Percentiles rank a stretch among this genome's conserved stretches.
phyloP scores from a whole-genome alignment of 2,888 invertebrate genomes.

The Macrophya annulata region DNA sequence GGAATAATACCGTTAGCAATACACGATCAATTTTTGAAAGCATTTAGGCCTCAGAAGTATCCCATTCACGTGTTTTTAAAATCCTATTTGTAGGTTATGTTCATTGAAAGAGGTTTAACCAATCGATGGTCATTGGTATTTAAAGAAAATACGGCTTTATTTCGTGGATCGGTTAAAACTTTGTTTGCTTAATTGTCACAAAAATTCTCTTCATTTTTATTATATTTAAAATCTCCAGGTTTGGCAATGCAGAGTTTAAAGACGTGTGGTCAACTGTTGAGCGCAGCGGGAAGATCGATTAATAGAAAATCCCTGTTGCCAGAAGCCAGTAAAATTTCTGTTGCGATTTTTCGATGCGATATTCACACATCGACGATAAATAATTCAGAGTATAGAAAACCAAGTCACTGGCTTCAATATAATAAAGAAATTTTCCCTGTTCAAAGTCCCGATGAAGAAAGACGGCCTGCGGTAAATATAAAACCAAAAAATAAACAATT shows the following conservation, averaged over 20 bases:
- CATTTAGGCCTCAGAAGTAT: neutral
- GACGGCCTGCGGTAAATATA: slow-evolving; percentile 90
- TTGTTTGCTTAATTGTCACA: neutral
- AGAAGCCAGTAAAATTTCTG: slow-evolving; percentile 49
- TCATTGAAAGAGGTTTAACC: neutral
- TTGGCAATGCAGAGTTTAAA: slow-evolving; percentile 63
- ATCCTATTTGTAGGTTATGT: slow-evolving; percentile 42
- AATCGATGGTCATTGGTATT: neutral
- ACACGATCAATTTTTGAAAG: neutral
- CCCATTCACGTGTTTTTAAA: neutral
- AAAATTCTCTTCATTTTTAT: neutral
- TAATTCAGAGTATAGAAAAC: slow-evolving; percentile 67
- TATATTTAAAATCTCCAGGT: neutral
- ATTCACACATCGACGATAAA: slow-evolving; percentile 64
- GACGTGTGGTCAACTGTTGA: slow-evolving; percentile 57
- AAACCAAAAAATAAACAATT: slow-evolving; percentile 10
- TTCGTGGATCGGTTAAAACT: neutral
- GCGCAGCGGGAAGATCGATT: slow-evolving; percentile 47
- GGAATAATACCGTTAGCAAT: neutral
- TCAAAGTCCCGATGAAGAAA: slow-evolving; percentile 87
- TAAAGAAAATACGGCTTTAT: neutral
- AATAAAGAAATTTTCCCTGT: slow-evolving; percentile 92
- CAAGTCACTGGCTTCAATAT: slow-evolving; percentile 83
- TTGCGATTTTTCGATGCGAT: slow-evolving; percentile 43
- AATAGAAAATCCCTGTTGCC: slow-evolving; percentile 40